A percentile compares a stretch with the other conserved stretches of the same genome.
Evolutionary conservation across 2,888 invertebrate genomes (phyloP).

Genomic region (Nudaria mundana): DNA sequence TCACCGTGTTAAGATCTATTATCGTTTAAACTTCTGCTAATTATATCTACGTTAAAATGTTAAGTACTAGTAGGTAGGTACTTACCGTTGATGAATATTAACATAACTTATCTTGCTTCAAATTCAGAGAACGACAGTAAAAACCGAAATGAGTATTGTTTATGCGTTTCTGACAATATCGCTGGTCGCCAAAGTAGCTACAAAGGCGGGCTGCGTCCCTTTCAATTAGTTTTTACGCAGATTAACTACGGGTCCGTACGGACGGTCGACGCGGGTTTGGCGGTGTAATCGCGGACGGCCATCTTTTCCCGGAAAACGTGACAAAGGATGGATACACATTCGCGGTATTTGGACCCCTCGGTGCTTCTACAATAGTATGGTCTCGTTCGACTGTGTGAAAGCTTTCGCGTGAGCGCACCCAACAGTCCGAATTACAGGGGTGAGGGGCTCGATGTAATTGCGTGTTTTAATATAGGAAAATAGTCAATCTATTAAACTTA

Average conservation of each 20-base stretch:
- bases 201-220: slow-evolving; percentile 59
- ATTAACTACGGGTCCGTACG: slow-evolving; percentile 51
- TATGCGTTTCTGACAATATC: slow-evolving; percentile 34
- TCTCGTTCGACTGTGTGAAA: slow-evolving; percentile 32
- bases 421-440: too few relatives aligned
- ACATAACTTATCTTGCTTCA: not conserved
- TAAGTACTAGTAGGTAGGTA: too few relatives aligned
- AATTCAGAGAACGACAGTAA: slow-evolving; percentile 25
- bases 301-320: slow-evolving; percentile 68
- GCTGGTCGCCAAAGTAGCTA: slow-evolving; percentile 46
- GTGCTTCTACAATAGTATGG: slow-evolving; percentile 21
- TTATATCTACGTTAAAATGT: not conserved
- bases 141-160: slow-evolving; percentile 37
- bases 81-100: not conserved
- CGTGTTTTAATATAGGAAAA: slow-evolving; percentile 4
- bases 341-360: slow-evolving; percentile 41
- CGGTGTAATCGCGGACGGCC: slow-evolving; percentile 49
- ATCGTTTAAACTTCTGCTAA: too few relatives aligned
- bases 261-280: slow-evolving; percentile 17
- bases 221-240: slow-evolving; percentile 72
- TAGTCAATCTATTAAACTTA: too few relatives aligned
- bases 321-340: slow-evolving; percentile 57
- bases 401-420: slow-evolving; percentile 25
- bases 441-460: slow-evolving; percentile 3
- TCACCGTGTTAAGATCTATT: not conserved